Evolutionary conservation across 2,113 vertebrate species (phyloP).

Genomic region (Arizona elegans): DNA sequence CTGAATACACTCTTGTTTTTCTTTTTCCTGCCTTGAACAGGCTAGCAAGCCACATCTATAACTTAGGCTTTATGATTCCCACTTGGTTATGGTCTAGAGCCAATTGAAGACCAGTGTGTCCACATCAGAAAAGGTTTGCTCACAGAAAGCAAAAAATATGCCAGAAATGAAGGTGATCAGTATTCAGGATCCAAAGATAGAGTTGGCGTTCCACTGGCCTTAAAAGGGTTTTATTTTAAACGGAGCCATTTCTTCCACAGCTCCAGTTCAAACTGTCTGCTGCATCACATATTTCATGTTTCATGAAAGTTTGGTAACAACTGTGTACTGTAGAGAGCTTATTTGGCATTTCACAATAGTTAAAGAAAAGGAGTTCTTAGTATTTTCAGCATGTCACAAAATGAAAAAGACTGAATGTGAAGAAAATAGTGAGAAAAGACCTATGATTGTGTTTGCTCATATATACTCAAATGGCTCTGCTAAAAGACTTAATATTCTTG

Average conservation of each 20-base stretch:
- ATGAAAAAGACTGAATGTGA: background rate
- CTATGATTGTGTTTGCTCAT: background rate
- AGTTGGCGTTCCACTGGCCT: background rate
- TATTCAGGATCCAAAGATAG: constrained; percentile 24
- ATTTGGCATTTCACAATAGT: background rate
- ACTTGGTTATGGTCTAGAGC: constrained; percentile 20
- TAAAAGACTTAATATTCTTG: constrained; percentile 26
- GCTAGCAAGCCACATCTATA: background rate
- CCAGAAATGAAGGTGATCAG: background rate
- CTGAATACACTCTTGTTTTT: constrained; percentile 53
- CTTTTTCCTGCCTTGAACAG: constrained; percentile 8
- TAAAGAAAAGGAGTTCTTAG: constrained; percentile 29
- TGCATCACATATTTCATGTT: constrained; percentile 28
- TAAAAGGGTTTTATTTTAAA: constrained; percentile 10
- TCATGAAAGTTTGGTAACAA: constrained; percentile 11
- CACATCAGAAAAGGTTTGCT: constrained; percentile 9
- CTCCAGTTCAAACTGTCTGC: background rate
- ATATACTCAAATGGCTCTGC: constrained; percentile 45
- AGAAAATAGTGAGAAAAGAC: background rate
- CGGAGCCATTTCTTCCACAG: background rate
- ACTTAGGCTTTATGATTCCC: constrained; percentile 39
- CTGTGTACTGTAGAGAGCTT: background rate
- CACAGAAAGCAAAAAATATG: constrained; percentile 4
- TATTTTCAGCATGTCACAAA: constrained; percentile 3
- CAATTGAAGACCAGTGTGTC: constrained; percentile 15